Evolutionary conservation across 2,888 invertebrate genomes (phyloP).

Genomic region (Mactromeris polynyma): DNA sequence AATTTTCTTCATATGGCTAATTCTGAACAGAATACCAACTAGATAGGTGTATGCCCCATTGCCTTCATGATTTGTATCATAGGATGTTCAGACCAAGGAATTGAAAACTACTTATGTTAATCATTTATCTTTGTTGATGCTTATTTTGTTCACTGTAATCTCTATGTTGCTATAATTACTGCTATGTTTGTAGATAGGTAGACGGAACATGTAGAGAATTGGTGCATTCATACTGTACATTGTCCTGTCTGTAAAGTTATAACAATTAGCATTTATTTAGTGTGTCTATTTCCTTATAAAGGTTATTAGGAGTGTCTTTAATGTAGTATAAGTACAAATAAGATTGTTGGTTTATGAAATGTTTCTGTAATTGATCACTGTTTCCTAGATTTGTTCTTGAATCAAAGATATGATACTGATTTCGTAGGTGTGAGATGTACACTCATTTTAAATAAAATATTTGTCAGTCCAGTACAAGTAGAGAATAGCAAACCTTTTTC

Average conservation of each 20-base stretch:
- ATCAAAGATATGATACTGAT: background rate
- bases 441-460: too few relatives aligned
- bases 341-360: background rate
- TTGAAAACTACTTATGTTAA: background rate
- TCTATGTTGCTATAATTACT: background rate
- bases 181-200: background rate
- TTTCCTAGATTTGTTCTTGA: too few relatives aligned
- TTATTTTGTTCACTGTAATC: background rate
- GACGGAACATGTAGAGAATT: slow-evolving; percentile 4
- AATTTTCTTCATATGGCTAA: background rate
- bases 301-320: background rate
- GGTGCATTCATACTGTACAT: background rate
- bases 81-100: background rate
- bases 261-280: slow-evolving; percentile 12
- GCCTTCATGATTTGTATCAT: background rate
- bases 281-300: background rate
- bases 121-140: background rate
- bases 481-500: background rate
- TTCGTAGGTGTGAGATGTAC: background rate
- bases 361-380: background rate
- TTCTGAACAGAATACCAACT: background rate
- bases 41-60: background rate
- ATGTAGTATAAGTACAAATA: background rate
- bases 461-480: background rate
- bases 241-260: background rate